A percentile compares a stretch with the other conserved stretches of the same genome.
Evolutionary conservation across 2,888 invertebrate species (phyloP).

Genomic region (Dexiosoma caninum): DNA sequence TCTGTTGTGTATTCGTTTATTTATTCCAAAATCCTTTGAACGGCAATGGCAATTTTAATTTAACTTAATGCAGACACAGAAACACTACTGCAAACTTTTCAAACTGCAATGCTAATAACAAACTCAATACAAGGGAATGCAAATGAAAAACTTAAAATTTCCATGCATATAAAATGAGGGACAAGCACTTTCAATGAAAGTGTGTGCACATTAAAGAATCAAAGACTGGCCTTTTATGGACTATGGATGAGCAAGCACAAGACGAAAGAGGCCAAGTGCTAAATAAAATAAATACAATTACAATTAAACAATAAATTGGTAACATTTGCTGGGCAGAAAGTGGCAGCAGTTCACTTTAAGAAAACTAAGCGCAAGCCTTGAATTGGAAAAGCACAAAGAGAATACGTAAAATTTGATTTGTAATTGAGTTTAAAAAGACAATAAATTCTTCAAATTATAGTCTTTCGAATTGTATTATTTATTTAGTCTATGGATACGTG

Average conservation of each 20-base stretch:
- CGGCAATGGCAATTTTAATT: conserved; percentile 62
- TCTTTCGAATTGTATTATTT: no score
- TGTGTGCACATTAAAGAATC: conserved; percentile 31
- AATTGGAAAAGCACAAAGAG: conserved; percentile 57
- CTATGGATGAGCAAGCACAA: neutral
- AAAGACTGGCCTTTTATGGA: conserved; percentile 12
- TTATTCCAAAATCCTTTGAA: conserved; percentile 56
- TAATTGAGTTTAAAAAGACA: conserved; percentile 56
- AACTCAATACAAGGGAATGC: conserved; percentile 9
- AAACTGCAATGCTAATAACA: conserved; percentile 39
- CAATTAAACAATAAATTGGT: conserved; percentile 55
- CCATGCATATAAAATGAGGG: conserved; percentile 65
- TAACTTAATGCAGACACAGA: conserved; percentile 36
- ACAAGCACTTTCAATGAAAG: conserved; percentile 4
- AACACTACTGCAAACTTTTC: conserved; percentile 50
- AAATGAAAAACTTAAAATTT: conserved; percentile 62
- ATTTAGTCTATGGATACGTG: no score
- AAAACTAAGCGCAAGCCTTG: conserved; percentile 50
- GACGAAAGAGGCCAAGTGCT: neutral
- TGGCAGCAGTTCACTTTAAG: no score
- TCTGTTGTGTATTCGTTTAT: conserved; percentile 29
- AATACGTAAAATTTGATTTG: conserved; percentile 15
- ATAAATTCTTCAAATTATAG: no score
- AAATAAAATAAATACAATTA: conserved; percentile 44
- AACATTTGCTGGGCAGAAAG: conserved; percentile 14